phyloP scores from a whole-genome alignment of 2,888 invertebrate species.

The Ferrisia virgata region DNA sequence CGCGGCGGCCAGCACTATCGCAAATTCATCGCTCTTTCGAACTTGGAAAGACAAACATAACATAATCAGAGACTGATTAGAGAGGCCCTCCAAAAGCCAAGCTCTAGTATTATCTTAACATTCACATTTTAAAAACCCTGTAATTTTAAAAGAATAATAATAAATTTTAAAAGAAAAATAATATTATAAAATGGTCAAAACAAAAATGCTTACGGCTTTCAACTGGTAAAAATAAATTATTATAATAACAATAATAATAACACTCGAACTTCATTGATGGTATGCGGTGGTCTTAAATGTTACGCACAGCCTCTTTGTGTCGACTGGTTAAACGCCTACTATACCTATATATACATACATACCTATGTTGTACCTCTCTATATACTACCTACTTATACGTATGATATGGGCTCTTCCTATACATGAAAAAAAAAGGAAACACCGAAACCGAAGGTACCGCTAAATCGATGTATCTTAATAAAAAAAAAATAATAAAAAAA shows the following conservation, averaged over 20 bases:
- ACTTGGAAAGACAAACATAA: background rate
- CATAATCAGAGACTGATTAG: background rate
- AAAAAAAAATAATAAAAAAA: too few species aligned
- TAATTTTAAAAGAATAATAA: conserved; percentile 21
- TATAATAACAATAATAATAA: conserved; percentile 32
- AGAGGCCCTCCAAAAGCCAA: background rate
- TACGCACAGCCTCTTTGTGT: conserved; percentile 10
- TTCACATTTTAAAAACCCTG: background rate
- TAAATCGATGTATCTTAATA: too few species aligned
- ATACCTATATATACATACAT: background rate
- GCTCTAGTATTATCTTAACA: background rate
- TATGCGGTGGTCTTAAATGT: conserved; percentile 24
- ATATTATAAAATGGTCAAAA: background rate
- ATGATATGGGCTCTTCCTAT: too few species aligned
- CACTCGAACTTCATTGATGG: background rate
- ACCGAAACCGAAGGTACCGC: too few species aligned
- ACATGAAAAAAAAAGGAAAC: too few species aligned
- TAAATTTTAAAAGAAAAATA: background rate
- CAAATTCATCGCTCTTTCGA: too few species aligned
- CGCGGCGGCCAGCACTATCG: too few species aligned
- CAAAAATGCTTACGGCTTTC: background rate
- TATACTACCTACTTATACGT: too few species aligned
- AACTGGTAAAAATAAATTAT: conserved; percentile 27
- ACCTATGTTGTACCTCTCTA: background rate
- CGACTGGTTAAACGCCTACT: conserved; percentile 18